Evolutionary conservation across 2,797 vertebrate species (phyloP).

Genomic region (Aplochiton taeniatus): DNA sequence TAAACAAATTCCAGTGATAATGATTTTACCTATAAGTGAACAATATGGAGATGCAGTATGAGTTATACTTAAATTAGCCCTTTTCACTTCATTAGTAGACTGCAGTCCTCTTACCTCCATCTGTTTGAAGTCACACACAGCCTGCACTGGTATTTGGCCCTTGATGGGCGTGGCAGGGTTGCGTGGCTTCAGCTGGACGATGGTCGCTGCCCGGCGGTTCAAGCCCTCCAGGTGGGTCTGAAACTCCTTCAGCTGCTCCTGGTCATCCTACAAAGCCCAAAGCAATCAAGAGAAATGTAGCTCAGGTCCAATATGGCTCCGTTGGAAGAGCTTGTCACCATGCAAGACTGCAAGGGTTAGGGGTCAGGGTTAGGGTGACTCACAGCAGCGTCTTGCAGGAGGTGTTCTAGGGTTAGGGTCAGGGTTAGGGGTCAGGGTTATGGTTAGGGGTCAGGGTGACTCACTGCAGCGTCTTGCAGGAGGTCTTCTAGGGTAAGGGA

Average conservation of each 20-base stretch:
- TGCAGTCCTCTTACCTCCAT: constrained; percentile 78
- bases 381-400: constrained; percentile 83
- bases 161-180: constrained; percentile 71
- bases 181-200: constrained; percentile 88
- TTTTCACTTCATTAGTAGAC: neutral
- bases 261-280: constrained; percentile 80
- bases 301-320: no score
- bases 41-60: no score
- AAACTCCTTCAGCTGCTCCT: constrained; percentile 85
- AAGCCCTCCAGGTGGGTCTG: constrained; percentile 83
- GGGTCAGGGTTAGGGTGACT: no score
- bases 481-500: no score
- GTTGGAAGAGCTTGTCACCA: no score
- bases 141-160: constrained; percentile 77
- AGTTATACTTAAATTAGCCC: neutral
- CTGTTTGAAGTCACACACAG: constrained; percentile 93
- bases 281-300: neutral
- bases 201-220: constrained; percentile 80
- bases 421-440: no score
- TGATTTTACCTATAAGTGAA: no score
- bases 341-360: no score
- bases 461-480: constrained; percentile 82
- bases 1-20: no score
- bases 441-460: no score
- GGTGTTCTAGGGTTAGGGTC: no score